A percentile compares a stretch with the other conserved stretches of the same genome.
These are phyloP conservation scores for Caerostris extrusa DNA, from an alignment of 1,140 invertebrate genomes.

Conservation along the genomic window DNA sequence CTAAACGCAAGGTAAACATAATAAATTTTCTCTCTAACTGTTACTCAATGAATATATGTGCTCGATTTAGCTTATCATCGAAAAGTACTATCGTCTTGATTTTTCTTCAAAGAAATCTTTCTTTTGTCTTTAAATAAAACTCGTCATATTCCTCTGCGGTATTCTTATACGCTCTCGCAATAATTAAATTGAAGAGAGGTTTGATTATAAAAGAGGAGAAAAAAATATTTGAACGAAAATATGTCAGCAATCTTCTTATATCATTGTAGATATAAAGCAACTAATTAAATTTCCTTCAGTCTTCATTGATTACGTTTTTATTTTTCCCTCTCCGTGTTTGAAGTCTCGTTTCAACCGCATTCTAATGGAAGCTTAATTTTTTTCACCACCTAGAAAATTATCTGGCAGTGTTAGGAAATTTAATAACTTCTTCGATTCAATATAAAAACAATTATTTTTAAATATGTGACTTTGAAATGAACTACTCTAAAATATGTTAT, in stretches of 20 bases:
- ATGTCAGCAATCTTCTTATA: constrained; percentile 17
- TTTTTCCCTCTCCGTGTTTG: not conserved
- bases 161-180: not conserved
- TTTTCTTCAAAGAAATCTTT: not conserved
- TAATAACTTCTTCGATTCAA: not conserved
- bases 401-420: not conserved
- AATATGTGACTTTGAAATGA: not conserved
- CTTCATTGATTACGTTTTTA: constrained; percentile 33
- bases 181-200: constrained; percentile 30
- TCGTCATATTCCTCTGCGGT: not conserved
- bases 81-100: not conserved
- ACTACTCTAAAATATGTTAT: not conserved
- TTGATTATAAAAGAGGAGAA: constrained; percentile 20
- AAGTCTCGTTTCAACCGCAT: not conserved
- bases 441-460: not conserved
- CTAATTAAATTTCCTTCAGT: constrained; percentile 41
- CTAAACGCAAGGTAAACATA: not conserved
- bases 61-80: not conserved
- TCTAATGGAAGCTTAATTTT: not conserved
- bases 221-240: constrained; percentile 1
- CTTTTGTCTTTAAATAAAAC: not conserved
- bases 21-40: not conserved
- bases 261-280: constrained; percentile 43
- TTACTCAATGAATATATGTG: not conserved
- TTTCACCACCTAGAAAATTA: not conserved